A percentile compares a stretch with the other conserved stretches of the same genome.
Conservation (phyloP, 2,797 vertebrate genomes). For the Eptatretus atami region DNA sequence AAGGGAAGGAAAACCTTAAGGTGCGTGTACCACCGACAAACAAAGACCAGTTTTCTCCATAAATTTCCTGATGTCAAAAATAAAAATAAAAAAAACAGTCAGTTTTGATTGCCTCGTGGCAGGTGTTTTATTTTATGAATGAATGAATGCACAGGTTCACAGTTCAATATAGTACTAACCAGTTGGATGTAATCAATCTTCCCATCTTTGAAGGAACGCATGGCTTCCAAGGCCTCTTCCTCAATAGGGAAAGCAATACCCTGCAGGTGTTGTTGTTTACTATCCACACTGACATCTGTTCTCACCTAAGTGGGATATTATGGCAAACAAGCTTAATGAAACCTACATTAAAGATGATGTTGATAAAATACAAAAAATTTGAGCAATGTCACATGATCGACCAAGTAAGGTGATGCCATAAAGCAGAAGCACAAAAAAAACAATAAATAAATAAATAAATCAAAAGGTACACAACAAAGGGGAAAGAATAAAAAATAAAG, state of each 20-base stretch:
- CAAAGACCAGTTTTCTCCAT: no score
- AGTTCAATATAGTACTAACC: constrained; percentile 11
- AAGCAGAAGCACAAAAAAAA: background rate
- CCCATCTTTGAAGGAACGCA: constrained; percentile 50
- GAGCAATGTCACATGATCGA: constrained; percentile 8
- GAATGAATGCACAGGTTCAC: no score
- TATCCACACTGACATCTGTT: constrained; percentile 74
- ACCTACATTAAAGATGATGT: background rate
- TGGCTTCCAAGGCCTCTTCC: constrained; percentile 43
- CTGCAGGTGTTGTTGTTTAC: constrained; percentile 58
- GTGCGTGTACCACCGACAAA: no score
- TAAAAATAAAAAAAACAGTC: no score
- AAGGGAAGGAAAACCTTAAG: no score
- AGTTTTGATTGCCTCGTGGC: no score
- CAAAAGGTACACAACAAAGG: background rate
- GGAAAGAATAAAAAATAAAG: background rate
- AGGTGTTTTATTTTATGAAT: no score
- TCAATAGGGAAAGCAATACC: constrained; percentile 72
- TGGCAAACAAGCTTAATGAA: background rate
- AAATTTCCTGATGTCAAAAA: no score
- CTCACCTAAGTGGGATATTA: constrained; percentile 24
- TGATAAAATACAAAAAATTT: background rate
- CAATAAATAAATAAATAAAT: background rate
- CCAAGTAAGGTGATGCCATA: background rate
- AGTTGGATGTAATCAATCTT: constrained; percentile 83